phyloP scores from a whole-genome alignment of 2,888 invertebrate species.

The Drosophila vallismaia region DNA sequence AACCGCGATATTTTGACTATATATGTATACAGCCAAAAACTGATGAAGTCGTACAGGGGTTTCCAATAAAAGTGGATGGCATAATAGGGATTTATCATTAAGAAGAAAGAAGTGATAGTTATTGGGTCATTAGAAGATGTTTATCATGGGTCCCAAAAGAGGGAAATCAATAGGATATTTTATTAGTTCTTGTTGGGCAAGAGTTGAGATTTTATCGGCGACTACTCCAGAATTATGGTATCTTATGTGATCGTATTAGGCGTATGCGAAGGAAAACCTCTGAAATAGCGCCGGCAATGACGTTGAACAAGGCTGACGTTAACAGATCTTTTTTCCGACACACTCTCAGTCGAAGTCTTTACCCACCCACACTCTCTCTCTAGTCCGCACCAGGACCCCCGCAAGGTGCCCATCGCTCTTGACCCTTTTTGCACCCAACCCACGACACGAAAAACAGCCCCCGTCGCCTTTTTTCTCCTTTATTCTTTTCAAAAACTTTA shows the following conservation, averaged over 20 bases:
- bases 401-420: conserved; percentile 70
- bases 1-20: neutral
- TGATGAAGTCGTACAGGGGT: too few species aligned
- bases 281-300: conserved; percentile 57
- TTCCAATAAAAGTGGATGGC: too few species aligned
- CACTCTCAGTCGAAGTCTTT: neutral
- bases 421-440: conserved; percentile 72
- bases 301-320: conserved; percentile 34
- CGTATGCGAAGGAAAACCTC: conserved; percentile 47
- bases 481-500: conserved; percentile 72
- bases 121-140: too few species aligned
- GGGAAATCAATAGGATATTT: too few species aligned
- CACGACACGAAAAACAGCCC: conserved; percentile 25
- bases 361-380: neutral
- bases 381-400: neutral
- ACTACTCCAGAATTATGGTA: conserved; percentile 43
- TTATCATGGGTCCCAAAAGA: too few species aligned
- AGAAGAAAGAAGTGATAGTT: too few species aligned
- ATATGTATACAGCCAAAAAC: too few species aligned
- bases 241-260: conserved; percentile 60
- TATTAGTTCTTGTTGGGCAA: too few species aligned
- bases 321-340: conserved; percentile 8
- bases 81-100: too few species aligned
- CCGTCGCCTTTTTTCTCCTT: conserved; percentile 42
- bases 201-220: too few species aligned